Base-by-base conservation (phyloP, 2,113 vertebrate genomes). In the Chionomys nivalis region DNA sequence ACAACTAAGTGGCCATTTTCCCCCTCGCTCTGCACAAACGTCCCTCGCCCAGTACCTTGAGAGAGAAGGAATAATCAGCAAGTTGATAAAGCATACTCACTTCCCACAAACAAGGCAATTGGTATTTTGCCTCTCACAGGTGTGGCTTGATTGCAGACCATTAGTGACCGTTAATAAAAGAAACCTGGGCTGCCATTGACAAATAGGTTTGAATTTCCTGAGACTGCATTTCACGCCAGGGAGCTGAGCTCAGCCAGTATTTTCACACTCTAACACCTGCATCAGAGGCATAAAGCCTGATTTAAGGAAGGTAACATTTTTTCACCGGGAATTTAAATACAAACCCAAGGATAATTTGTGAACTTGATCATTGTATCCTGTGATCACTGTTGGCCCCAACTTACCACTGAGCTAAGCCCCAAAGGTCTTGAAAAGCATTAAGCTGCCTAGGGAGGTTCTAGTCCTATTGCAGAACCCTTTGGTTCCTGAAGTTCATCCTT, bases 171-270 rank as follows among this genome's bases (percentile, higher is more conserved):
- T 96, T 93, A 89, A 86, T 90, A 42, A 94, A 89, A 90, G 92
- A 87, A 94, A 49, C n/a, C 58, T 66, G 4, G 90, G 65, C 68
- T 92, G 72, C 72, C 72, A 33, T 52, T 55, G 76, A 89, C 89
- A 42, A 10, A 52, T 17, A 68, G 1, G 63, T 90, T 9, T 65
- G 90, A 75, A 61, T 97, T 96, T 91, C 96, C 91, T 36, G 11
- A 70, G 77, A 70, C 88, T 89, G 85, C 63, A 31, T 90, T 79
- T 95, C 95, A 90, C 96, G 68, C 89, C 77, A 12, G 82, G 93
- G 91, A 96, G 95, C 96, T 95, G 96, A 96, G 93, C 92, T 97
- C 94, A 97, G 95, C 93, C 90, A 61, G 13, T 90, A 89, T 92
- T 96, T 94, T 94, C 89, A 52, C 87, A 75, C 79, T 44, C 55